Evolutionary conservation across 2,797 vertebrate genomes (phyloP).

Genomic region (Leptoclinus maculatus): DNA sequence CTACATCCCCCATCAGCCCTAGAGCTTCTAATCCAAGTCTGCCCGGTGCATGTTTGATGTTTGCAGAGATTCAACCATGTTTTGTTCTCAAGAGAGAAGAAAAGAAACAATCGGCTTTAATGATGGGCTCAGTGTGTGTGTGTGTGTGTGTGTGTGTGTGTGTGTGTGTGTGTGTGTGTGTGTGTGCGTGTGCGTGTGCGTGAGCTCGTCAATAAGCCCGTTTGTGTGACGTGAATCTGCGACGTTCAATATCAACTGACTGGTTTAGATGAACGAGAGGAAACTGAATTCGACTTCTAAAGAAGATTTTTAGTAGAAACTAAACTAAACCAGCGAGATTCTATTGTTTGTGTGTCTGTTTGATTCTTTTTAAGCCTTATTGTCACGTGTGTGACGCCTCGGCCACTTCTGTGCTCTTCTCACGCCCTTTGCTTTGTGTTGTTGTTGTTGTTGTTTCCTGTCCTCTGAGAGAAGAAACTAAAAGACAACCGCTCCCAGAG

Average conservation of each 20-base stretch:
- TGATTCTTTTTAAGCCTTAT: constrained; percentile 48
- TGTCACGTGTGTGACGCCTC: constrained; percentile 33
- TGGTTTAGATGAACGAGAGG: background rate
- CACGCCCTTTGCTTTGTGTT: background rate
- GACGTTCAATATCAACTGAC: background rate
- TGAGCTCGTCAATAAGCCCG: background rate
- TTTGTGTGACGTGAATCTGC: background rate
- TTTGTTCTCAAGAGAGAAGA: background rate
- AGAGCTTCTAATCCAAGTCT: background rate
- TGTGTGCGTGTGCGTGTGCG: background rate
- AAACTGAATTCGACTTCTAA: background rate
- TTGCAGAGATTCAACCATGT: background rate
- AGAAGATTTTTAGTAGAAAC: background rate
- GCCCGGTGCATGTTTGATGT: background rate
- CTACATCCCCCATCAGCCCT: background rate
- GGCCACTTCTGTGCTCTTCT: constrained; percentile 30
- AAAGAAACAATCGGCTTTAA: background rate
- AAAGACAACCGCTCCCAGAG: background rate
- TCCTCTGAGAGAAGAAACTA: background rate
- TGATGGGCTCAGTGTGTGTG: background rate
- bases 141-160: constrained; percentile 5
- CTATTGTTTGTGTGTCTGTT: background rate
- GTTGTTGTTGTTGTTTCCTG: constrained; percentile 4
- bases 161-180: constrained; percentile 7
- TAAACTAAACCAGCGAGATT: constrained; percentile 24